phyloP scores from a whole-genome alignment of 35 echinoderm and acorn worm species.

The Heliocidaris erythrogramma region DNA sequence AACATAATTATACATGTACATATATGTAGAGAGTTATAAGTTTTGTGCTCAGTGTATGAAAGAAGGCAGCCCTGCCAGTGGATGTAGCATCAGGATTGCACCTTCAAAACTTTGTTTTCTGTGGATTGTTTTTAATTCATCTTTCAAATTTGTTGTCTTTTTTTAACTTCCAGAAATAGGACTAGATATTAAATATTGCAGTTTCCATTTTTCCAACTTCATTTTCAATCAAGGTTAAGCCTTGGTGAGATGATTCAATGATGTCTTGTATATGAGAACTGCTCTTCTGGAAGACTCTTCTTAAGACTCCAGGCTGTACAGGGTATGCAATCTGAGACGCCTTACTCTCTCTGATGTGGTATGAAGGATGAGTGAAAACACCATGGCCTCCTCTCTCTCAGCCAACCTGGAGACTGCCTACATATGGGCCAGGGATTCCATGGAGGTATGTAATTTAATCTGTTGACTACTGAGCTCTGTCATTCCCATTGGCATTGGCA shows the following conservation, averaged over 20 bases:
- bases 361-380: conserved; percentile 41
- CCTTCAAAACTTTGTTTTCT: too few relatives aligned
- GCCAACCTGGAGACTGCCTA: conserved; percentile 47
- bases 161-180: too few relatives aligned
- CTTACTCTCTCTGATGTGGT: neutral
- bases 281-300: neutral
- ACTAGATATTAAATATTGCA: too few relatives aligned
- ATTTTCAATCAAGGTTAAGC: neutral
- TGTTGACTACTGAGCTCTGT: neutral
- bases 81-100: too few relatives aligned
- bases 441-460: conserved; percentile 32
- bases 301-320: neutral
- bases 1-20: too few relatives aligned
- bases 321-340: neutral
- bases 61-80: too few relatives aligned
- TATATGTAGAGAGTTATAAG: too few relatives aligned
- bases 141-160: too few relatives aligned
- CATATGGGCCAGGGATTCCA: conserved; percentile 37
- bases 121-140: too few relatives aligned
- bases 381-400: conserved; percentile 26
- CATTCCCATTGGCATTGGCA: too few relatives aligned
- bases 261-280: neutral
- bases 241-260: neutral
- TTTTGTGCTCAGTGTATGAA: too few relatives aligned
- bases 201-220: neutral